Percentiles rank a stretch among this genome's conserved stretches.
phyloP scores from a whole-genome alignment of 1,140 invertebrate species.

The Polyergus mexicanus region DNA sequence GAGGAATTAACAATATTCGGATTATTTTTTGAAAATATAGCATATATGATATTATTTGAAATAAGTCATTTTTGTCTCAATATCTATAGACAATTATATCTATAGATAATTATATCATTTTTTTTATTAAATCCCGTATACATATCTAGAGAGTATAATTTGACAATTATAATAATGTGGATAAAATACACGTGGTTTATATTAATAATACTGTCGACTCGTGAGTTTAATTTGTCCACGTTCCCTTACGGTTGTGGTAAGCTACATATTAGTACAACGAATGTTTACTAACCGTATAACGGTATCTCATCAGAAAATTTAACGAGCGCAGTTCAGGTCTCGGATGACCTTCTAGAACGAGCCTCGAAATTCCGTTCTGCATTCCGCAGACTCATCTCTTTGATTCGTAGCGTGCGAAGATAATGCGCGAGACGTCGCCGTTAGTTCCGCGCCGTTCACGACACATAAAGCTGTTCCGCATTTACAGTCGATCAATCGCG shows the following conservation, averaged over 20 bases:
- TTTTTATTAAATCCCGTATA: background rate
- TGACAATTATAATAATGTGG: background rate
- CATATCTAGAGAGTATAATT: background rate
- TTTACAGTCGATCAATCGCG: conserved; percentile 70
- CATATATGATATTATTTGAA: background rate
- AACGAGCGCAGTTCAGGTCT: conserved; percentile 12
- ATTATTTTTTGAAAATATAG: background rate
- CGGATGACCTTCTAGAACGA: background rate
- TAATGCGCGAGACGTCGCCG: conserved; percentile 13
- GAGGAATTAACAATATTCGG: background rate
- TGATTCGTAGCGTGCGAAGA: conserved; percentile 10
- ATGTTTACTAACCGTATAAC: conserved; percentile 35
- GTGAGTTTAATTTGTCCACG: conserved; percentile 24
- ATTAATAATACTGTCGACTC: background rate
- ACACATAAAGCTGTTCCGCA: conserved; percentile 55
- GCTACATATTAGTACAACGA: conserved; percentile 30
- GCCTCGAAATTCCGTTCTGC: conserved; percentile 39
- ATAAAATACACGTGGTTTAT: background rate
- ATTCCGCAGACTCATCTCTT: background rate
- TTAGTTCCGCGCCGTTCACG: conserved; percentile 1
- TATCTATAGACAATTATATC: background rate
- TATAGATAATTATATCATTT: no score
- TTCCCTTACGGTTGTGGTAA: background rate
- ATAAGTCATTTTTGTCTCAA: background rate
- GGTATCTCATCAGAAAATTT: conserved; percentile 46